Evolutionary conservation across 2,888 invertebrate genomes (phyloP).

Genomic region (Boloria selene): DNA sequence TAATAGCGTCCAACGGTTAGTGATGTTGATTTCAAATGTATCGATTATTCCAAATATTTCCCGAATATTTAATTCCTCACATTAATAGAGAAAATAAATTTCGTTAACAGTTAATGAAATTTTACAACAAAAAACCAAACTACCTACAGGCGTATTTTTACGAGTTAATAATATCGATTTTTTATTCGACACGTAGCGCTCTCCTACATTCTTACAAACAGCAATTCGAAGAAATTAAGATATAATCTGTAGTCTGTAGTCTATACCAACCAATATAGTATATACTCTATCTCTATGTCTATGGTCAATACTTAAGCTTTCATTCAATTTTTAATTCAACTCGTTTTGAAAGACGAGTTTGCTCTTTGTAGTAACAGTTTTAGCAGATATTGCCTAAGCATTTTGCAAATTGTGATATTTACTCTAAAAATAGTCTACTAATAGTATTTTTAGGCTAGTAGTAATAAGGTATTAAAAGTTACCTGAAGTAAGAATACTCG

Average conservation of each 20-base stretch:
- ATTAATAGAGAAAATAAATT: no score
- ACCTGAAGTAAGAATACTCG: conserved; percentile 35
- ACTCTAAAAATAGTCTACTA: conserved; percentile 39
- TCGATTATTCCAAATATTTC: no score
- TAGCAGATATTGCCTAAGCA: conserved; percentile 27
- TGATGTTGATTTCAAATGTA: no score
- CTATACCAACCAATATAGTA: no score
- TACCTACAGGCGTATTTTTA: no score
- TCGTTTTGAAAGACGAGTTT: conserved; percentile 29
- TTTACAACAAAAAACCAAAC: no score
- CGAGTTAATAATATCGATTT: no score
- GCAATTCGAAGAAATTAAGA: conserved; percentile 5
- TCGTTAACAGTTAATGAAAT: no score
- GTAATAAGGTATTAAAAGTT: conserved; percentile 36
- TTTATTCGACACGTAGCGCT: no score
- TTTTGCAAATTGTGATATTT: conserved; percentile 49
- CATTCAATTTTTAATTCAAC: conserved; percentile 23
- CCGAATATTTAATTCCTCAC: no score
- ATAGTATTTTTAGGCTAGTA: conserved; percentile 38
- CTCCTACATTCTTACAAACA: neutral
- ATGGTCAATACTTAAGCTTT: conserved; percentile 18
- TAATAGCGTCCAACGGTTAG: no score
- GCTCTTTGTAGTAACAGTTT: conserved; percentile 21
- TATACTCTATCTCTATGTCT: no score
- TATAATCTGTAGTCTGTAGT: neutral